phyloP scores from a whole-genome alignment of 2,888 invertebrate genomes.

The Hermodice carunculata region DNA sequence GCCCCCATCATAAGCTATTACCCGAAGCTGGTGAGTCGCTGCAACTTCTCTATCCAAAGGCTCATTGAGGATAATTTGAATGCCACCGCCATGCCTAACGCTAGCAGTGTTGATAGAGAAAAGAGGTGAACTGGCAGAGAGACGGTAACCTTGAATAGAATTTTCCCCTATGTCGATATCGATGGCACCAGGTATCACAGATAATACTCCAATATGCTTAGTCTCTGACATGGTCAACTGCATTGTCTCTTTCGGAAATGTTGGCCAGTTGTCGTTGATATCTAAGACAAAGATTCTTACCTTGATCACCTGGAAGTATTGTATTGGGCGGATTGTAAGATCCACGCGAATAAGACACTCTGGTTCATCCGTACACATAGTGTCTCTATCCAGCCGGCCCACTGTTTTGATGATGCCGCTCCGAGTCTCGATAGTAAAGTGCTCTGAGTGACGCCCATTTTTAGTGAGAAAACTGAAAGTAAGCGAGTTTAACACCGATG shows the following conservation, averaged over 20 bases:
- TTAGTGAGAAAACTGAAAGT: slow-evolving; percentile 36
- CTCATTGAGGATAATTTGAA: slow-evolving; percentile 19
- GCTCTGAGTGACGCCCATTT: too few relatives aligned
- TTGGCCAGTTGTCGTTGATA: slow-evolving; percentile 25
- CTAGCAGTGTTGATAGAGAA: slow-evolving; percentile 11
- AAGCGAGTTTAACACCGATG: slow-evolving; percentile 19
- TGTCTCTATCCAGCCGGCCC: slow-evolving; percentile 19
- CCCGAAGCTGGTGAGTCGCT: slow-evolving; percentile 76
- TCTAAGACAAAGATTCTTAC: slow-evolving; percentile 21
- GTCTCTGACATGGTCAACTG: slow-evolving; percentile 18
- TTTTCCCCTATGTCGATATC: slow-evolving; percentile 26
- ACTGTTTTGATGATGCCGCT: slow-evolving; percentile 18
- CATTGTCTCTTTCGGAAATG: slow-evolving; percentile 16
- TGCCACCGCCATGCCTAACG: too few relatives aligned
- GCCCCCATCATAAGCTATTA: slow-evolving; percentile 75
- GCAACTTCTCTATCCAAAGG: slow-evolving; percentile 19
- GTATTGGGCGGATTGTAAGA: slow-evolving; percentile 10
- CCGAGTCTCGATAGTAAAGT: slow-evolving; percentile 27
- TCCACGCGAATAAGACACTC: slow-evolving; percentile 17
- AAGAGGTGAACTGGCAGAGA: not conserved
- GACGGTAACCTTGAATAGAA: slow-evolving; percentile 34
- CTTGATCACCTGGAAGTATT: slow-evolving; percentile 20
- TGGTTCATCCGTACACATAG: slow-evolving; percentile 7
- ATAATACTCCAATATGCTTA: slow-evolving; percentile 9
- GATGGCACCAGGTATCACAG: slow-evolving; percentile 13